Evolutionary conservation across 2,797 vertebrate species (phyloP), one percentile per base, ranked within the genome.

Genomic region (Coreius guichenoti): DNA sequence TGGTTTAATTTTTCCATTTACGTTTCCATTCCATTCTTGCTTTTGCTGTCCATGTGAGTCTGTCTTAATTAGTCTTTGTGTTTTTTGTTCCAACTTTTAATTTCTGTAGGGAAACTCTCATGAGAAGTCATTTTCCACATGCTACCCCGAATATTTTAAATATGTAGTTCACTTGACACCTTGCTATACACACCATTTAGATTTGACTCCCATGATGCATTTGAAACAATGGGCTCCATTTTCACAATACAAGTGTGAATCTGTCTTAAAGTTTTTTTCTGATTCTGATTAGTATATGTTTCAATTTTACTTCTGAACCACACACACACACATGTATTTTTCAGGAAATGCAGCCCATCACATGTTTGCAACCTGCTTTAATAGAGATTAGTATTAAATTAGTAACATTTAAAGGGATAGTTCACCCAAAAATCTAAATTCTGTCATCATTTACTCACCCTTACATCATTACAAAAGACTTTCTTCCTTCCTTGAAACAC

Each of bases 21-120:
- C 21, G 23, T 88, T 73, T 9, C 73, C 83, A 90, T 88, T 43
- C 45, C 80, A 80, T 87, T 88, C 81, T 88, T 88, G 89, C 83
- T 87, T 90, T 90, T 87, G 75, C 84, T 85, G 81, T 87, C 58
- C 86, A 80, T 86, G 36, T 63, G 70, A 82, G 63, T 86, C 73
- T 87, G 82, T 81, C 81, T 74, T 51, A 78, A 33, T 76, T 56
- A 84, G 49, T 79, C 49, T 39, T 82, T 86, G 6, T 56, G 67
- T 82, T 5, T 80, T 26, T 84, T 78, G 61, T 79, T 88, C 65
- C 26, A 67, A 29, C 58, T 75, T 65, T 84, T 82, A 5, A 67
- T 61, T 86, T 87, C 29, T 83, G 16, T 85, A 73, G 74, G 19
- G 51, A 83, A 56, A 58, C 56, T 70, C 58, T 33, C 67, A 39